Percentiles rank a stretch among this genome's conserved stretches.
Evolutionary conservation across 2,113 vertebrate genomes (phyloP).

Genomic region (Porphyrio hochstetteri): DNA sequence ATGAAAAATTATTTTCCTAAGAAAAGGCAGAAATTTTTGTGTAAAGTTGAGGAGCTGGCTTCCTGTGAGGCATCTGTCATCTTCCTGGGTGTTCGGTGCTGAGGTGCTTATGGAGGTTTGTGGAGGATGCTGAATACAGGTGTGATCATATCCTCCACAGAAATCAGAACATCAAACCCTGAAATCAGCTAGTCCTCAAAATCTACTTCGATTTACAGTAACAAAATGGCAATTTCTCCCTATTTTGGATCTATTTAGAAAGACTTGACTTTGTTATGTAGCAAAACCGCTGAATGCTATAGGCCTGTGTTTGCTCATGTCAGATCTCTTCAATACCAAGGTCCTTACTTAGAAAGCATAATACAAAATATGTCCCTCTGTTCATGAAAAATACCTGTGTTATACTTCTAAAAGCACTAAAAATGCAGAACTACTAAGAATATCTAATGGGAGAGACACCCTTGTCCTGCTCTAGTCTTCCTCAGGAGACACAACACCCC

Average conservation of each 20-base stretch:
- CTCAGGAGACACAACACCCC: neutral
- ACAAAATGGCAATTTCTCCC: neutral
- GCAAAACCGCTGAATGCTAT: neutral
- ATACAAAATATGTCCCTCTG: neutral
- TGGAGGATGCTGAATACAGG: neutral
- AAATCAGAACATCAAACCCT: neutral
- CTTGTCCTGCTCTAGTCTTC: neutral
- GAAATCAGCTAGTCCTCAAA: neutral
- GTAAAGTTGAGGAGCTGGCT: neutral
- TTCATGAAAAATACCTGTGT: neutral
- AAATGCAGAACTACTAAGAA: neutral
- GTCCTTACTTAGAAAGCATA: neutral
- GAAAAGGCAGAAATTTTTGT: neutral
- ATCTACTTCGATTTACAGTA: neutral
- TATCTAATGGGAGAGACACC: neutral
- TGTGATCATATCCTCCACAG: neutral
- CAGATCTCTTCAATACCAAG: neutral
- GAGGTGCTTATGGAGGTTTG: neutral
- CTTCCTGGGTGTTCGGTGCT: neutral
- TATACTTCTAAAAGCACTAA: neutral
- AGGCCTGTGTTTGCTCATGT: neutral
- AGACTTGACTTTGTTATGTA: neutral
- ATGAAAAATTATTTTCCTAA: neutral
- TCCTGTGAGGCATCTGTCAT: neutral
- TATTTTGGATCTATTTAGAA: neutral